Evolutionary conservation across 2,113 vertebrate species (phyloP), one percentile per base, ranked within the genome.

Genomic region (Planiliza haematocheilus): DNA sequence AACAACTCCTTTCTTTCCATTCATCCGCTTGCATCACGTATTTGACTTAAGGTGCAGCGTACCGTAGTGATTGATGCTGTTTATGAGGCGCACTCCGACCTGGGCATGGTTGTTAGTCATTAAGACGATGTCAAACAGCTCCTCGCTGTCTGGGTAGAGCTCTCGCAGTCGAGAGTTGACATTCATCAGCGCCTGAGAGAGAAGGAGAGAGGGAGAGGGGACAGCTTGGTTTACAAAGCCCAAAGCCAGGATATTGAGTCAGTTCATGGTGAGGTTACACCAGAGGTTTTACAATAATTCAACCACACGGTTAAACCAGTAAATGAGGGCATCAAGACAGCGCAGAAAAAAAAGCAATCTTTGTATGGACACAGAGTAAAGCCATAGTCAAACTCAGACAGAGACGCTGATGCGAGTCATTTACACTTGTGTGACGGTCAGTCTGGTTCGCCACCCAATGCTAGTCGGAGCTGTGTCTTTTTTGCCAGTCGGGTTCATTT

Each of bases 71-170:
- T 99, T 99, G 84, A 99, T 98, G 92, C 96, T 97, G 94, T 99
- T 99, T 90, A 99, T 99, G 86, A 99, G 96, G 50, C 97, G 93
- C 64, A 99, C 96, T 74, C 97, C 97, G 24, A 98, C 97, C 83
- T 99, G 97, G 80, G 97, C 98, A 56, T 97, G 96, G 91, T 98
- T 97, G 89, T 98, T 98, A 62, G 98, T 98, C 96, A 99, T 97
- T 73, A 99, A 91, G 46, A 99, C 96, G 52, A 99, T 95, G 91
- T 99, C 97, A 91, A 99, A 98, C 75, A 98, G 91, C 70, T 99
- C 96, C 81, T 99, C 96, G 3, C 95, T 96, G 9, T 95, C 93
- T 0, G 97, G 96, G 79, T 99, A 99, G 41, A 98, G 95, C 3
- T 93, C 74, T 39, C 96, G 94, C 67, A 99, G 94, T 10, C 94